Base-by-base conservation (phyloP, 1,140 invertebrate species). In the Macrobrachium rosenbergii region DNA sequence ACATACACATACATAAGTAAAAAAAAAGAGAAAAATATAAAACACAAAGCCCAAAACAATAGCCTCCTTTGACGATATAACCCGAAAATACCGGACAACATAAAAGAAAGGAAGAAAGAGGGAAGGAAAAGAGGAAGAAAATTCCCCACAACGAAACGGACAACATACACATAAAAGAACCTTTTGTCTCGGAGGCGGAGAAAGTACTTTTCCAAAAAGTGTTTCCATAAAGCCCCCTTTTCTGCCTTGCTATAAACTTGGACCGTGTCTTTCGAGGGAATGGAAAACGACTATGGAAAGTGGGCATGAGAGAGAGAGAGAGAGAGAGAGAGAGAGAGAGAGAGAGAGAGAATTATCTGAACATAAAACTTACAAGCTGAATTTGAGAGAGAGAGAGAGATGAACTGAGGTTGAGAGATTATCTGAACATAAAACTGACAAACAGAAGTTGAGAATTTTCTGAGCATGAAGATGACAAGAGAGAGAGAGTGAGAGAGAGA, bases 261-360 rank as follows among this genome's bases (percentile, higher is more conserved):
- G 28, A 37, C 28, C 28, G 28, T 37, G 28, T 37, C 28, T 37
- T 37, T 37, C 12, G 7, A 59, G 76, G 52, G 52, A 59, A 23
- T 43, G 76, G 52, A 23, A 58, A 0, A 80, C 43, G 60, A 2
- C 17, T n/a, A 28, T 0, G 21, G 79, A 67, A 43, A 67, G 28
- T 64, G 79, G 12, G 63, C 37, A 21, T 72, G 81, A 69, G 63
- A 58, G 59, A 82, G 80, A 82, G 59, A 82, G 23, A 64, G 80
- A 82, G 59, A 67, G 80, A 82, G 62, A 59, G 52, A 59, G 43
- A 79, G 77, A 79, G 77, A 82, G 45, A 43, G 77, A 80, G 77
- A 62, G 60, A 2, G 28, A 37, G 28, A 37, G n/a, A 43, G 60
- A 67, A 37, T 37, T 37, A 37, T 3, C 1, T 37, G 3, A 37